These are phyloP conservation scores for Omphaloscelis lunosa DNA, from an alignment of 2,888 invertebrate genomes.

Conservation along the genomic window DNA sequence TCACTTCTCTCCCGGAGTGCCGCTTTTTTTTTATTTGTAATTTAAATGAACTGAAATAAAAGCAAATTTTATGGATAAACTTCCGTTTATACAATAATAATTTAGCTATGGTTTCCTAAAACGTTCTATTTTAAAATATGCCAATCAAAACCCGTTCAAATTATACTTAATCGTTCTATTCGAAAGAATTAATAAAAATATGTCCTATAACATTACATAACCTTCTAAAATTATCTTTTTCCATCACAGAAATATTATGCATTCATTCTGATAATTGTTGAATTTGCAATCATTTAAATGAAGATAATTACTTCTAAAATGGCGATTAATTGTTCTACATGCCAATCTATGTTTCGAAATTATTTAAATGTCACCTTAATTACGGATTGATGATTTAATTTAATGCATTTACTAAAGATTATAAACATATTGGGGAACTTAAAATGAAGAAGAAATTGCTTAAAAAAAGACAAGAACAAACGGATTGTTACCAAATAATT, in stretches of 20 bases:
- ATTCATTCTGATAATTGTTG: slow-evolving; percentile 42
- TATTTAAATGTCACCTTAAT: slow-evolving; percentile 57
- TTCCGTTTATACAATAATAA: neutral
- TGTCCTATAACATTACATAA: slow-evolving; percentile 39
- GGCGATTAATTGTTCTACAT: slow-evolving; percentile 62
- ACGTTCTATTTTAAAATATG: slow-evolving; percentile 13
- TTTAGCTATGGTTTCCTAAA: neutral
- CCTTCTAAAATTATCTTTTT: slow-evolving; percentile 19
- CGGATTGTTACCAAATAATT: no score
- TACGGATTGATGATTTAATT: slow-evolving; percentile 20
- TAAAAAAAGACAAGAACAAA: neutral
- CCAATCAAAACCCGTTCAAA: slow-evolving; percentile 48
- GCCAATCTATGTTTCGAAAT: slow-evolving; percentile 61
- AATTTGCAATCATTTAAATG: slow-evolving; percentile 59
- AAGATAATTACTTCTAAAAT: slow-evolving; percentile 52
- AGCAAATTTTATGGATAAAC: neutral
- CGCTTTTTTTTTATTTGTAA: neutral
- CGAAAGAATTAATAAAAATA: slow-evolving; percentile 18
- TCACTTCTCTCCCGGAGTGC: no score
- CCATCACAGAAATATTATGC: slow-evolving; percentile 25
- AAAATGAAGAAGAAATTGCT: neutral
- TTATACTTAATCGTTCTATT: slow-evolving; percentile 50
- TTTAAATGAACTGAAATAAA: neutral
- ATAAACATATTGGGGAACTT: neutral
- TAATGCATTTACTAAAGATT: slow-evolving; percentile 5